phyloP scores from a whole-genome alignment of 92 coral and sea anemone genomes.

The Porites cylindrica region DNA sequence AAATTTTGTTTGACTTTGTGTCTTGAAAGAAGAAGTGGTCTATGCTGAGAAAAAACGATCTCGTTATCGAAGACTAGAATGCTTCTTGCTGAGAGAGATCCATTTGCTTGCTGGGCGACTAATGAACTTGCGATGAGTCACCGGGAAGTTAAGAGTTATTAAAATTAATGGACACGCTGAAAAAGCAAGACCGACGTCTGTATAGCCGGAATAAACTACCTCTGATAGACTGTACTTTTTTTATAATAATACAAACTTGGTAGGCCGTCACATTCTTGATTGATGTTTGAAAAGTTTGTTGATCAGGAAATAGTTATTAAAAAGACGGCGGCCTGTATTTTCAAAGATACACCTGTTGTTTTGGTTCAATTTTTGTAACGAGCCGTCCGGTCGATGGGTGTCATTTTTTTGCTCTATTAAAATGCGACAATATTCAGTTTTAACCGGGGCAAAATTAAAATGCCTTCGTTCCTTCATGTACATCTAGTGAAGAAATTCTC shows the following conservation, averaged over 20 bases:
- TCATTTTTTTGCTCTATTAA: not conserved
- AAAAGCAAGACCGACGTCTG: not conserved
- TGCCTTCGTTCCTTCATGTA: not conserved
- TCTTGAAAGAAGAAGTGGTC: not conserved
- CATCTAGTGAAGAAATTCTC: not conserved
- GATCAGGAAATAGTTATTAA: slow-evolving; percentile 9
- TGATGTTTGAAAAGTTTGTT: not conserved
- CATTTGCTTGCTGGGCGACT: not conserved
- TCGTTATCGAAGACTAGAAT: not conserved
- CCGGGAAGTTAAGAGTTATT: not conserved
- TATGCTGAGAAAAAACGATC: not conserved
- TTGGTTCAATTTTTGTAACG: not conserved
- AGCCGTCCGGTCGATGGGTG: not conserved
- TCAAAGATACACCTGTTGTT: not conserved
- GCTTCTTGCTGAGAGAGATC: slow-evolving; percentile 2
- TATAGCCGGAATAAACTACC: too few species aligned
- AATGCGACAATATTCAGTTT: not conserved
- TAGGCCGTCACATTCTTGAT: not conserved
- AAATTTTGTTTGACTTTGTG: slow-evolving; percentile 6
- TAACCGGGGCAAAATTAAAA: not conserved
- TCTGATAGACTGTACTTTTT: too few species aligned
- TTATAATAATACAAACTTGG: too few species aligned
- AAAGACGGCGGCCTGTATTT: not conserved
- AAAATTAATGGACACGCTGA: not conserved
- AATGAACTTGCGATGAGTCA: not conserved